Percentiles rank a stretch among this genome's conserved stretches.
phyloP scores from a whole-genome alignment of 2,888 invertebrate genomes.

The Pilophorus perplexus region DNA sequence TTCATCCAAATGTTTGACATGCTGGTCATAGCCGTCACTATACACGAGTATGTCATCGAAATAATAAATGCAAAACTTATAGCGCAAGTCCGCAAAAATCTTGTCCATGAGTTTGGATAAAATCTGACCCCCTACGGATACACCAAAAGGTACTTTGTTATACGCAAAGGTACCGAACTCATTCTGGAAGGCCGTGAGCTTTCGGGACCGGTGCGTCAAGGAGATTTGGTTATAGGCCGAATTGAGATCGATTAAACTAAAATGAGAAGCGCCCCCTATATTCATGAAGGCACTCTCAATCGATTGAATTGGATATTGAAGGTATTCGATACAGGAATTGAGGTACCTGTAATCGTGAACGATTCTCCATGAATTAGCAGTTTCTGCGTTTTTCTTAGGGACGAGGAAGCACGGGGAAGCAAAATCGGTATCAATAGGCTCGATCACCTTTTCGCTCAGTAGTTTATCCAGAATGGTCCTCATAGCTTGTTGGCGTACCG shows the following conservation, averaged over 20 bases:
- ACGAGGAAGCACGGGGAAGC: slow-evolving; percentile 16
- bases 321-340: neutral
- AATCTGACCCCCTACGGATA: neutral
- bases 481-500: slow-evolving; percentile 1
- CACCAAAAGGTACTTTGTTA: neutral
- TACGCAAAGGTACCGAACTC: neutral
- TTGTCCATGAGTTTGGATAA: neutral
- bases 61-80: neutral
- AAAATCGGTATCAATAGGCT: no score
- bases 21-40: slow-evolving; percentile 31
- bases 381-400: neutral
- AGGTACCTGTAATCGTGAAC: slow-evolving; percentile 46
- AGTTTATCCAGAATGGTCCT: slow-evolving; percentile 4
- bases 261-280: neutral
- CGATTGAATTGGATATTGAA: slow-evolving; percentile 13
- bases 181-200: neutral
- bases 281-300: neutral
- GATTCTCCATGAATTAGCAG: slow-evolving; percentile 33
- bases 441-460: neutral
- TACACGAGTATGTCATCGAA: slow-evolving; percentile 19
- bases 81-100: neutral
- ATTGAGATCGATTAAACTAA: slow-evolving; percentile 32
- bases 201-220: neutral
- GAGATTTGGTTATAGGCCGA: neutral
- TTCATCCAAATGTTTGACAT: slow-evolving; percentile 32